These are phyloP conservation scores for Silurus lanzhouensis DNA, from an alignment of 2,797 vertebrate species.

Conservation along the genomic window DNA sequence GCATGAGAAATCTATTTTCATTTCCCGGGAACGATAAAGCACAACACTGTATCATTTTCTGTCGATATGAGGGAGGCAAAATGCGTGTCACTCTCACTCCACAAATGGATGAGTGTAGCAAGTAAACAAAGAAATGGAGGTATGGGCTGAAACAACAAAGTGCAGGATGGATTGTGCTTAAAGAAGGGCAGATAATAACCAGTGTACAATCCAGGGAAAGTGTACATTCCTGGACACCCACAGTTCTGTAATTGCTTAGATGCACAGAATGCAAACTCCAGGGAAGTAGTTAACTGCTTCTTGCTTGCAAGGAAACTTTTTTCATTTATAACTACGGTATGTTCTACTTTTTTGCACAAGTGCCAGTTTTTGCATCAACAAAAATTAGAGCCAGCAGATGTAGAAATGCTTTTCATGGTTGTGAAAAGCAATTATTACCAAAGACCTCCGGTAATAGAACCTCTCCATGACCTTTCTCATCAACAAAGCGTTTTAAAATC, in stretches of 20 bases:
- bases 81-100: slow-evolving; percentile 30
- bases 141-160: background rate
- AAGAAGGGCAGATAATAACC: slow-evolving; percentile 4
- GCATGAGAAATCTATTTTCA: slow-evolving; percentile 46
- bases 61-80: slow-evolving; percentile 1
- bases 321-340: background rate
- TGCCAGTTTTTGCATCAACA: background rate
- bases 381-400: background rate
- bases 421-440: background rate
- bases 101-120: slow-evolving; percentile 13
- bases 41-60: slow-evolving; percentile 9
- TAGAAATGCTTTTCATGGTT: background rate
- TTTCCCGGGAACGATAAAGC: slow-evolving; percentile 38
- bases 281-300: background rate
- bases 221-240: background rate
- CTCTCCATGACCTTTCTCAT: background rate
- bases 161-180: background rate
- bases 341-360: background rate
- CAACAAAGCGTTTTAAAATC: background rate
- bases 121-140: slow-evolving; percentile 22
- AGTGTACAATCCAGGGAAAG: background rate
- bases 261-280: background rate
- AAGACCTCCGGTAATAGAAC: background rate
- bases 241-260: background rate
- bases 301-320: background rate